Evolutionary conservation across 2,888 invertebrate species (phyloP).

Genomic region (Parnassius apollo): DNA sequence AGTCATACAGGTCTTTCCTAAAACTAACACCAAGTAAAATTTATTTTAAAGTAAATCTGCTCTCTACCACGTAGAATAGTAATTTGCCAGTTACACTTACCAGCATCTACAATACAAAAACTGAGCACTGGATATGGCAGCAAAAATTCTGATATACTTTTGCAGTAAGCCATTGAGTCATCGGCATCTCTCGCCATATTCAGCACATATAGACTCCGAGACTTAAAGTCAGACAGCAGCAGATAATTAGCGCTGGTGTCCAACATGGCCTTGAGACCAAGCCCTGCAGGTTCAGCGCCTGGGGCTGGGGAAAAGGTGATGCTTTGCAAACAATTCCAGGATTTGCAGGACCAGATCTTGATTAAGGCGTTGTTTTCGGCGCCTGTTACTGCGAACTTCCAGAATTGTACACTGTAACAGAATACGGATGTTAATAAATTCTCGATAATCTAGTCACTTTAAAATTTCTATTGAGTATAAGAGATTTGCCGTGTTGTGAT

Average conservation of each 20-base stretch:
- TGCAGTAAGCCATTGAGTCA: conserved; percentile 84
- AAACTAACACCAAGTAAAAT: too few species aligned
- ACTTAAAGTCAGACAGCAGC: conserved; percentile 92
- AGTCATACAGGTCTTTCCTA: neutral
- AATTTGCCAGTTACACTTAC: conserved; percentile 39
- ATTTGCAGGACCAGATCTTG: conserved; percentile 96
- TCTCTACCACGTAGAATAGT: neutral
- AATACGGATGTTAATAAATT: neutral
- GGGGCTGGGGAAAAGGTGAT: conserved; percentile 84
- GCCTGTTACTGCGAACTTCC: conserved; percentile 97
- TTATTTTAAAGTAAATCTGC: too few species aligned
- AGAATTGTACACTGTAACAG: conserved; percentile 81
- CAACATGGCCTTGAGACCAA: conserved; percentile 87
- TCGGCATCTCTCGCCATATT: conserved; percentile 78
- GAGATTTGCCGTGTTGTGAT: too few species aligned
- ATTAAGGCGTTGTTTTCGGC: conserved; percentile 93
- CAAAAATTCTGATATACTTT: conserved; percentile 91
- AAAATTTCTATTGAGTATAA: too few species aligned
- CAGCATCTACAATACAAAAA: conserved; percentile 92
- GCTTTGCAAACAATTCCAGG: conserved; percentile 96
- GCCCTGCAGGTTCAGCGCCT: conserved; percentile 40
- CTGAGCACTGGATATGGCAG: conserved; percentile 93
- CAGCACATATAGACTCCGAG: conserved; percentile 91
- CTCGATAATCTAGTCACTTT: too few species aligned
- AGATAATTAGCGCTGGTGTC: conserved; percentile 93